Evolutionary conservation across 2,888 invertebrate species (phyloP).

Genomic region (Parochlus steinenii): DNA sequence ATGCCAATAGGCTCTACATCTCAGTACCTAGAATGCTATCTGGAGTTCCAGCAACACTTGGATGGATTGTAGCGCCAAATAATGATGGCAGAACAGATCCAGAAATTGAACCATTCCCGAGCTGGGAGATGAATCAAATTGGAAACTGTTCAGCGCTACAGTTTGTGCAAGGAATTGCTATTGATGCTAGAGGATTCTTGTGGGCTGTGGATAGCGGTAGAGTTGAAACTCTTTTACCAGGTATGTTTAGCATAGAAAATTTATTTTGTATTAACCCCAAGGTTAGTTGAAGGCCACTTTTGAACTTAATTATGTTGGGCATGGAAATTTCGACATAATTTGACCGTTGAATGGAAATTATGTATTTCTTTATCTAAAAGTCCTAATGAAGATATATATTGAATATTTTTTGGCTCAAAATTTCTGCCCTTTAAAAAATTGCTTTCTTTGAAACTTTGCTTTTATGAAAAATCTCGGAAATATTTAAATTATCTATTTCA

Average conservation of each 20-base stretch:
- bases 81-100: conserved; percentile 36
- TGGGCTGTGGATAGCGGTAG: conserved; percentile 54
- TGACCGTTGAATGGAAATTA: too few species aligned
- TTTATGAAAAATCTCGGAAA: too few species aligned
- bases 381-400: too few species aligned
- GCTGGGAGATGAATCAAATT: conserved; percentile 47
- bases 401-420: too few species aligned
- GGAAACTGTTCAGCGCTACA: conserved; percentile 54
- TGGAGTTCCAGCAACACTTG: conserved; percentile 55
- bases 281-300: too few species aligned
- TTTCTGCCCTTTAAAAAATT: too few species aligned
- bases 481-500: too few species aligned
- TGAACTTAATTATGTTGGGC: too few species aligned
- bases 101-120: conserved; percentile 48
- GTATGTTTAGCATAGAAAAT: conserved; percentile 16
- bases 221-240: conserved; percentile 38
- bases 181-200: conserved; percentile 50
- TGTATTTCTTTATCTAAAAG: too few species aligned
- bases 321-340: too few species aligned
- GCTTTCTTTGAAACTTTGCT: too few species aligned
- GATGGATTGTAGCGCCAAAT: conserved; percentile 32
- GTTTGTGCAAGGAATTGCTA: conserved; percentile 57
- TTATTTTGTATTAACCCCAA: too few species aligned
- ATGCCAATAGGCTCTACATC: conserved; percentile 47
- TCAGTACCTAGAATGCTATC: conserved; percentile 50